Conservation (phyloP, 2,888 invertebrate species). For the Lochmaea crataegi region DNA sequence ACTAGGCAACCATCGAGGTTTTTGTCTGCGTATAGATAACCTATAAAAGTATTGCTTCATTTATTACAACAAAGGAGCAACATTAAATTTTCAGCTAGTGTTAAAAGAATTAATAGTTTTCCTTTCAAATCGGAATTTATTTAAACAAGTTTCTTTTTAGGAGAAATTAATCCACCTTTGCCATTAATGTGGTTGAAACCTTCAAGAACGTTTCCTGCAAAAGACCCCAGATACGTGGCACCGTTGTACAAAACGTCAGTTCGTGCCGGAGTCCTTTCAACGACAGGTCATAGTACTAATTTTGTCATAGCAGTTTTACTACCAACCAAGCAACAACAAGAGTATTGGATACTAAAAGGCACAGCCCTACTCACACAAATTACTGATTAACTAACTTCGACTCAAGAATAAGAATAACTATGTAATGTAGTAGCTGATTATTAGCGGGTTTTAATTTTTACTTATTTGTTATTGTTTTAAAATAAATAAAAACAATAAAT, state of each 20-base stretch:
- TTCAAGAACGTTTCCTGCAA: slow-evolving; percentile 70
- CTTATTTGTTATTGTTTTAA: neutral
- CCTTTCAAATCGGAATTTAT: no score
- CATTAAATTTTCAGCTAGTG: no score
- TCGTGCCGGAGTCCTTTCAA: slow-evolving; percentile 87
- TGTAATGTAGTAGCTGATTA: neutral
- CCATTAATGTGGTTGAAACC: slow-evolving; percentile 78
- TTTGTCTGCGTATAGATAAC: no score
- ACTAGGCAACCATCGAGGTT: no score
- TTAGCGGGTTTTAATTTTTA: neutral
- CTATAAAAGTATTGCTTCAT: no score
- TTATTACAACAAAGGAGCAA: no score
- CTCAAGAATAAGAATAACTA: slow-evolving; percentile 13
- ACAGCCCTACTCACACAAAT: slow-evolving; percentile 88
- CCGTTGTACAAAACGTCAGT: slow-evolving; percentile 92
- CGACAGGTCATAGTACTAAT: slow-evolving; percentile 94
- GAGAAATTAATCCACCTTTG: slow-evolving; percentile 80
- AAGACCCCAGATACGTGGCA: slow-evolving; percentile 76
- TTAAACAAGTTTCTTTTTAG: slow-evolving; percentile 61
- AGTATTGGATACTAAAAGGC: slow-evolving; percentile 90
- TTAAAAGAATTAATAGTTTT: no score
- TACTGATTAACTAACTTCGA: slow-evolving; percentile 68
- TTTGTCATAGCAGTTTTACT: slow-evolving; percentile 85
- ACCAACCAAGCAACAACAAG: slow-evolving; percentile 72
- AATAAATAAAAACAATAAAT: neutral